Evolutionary conservation across 2,888 invertebrate genomes (phyloP), one percentile per base, ranked within the genome.

Genomic region (Cartodere bifasciata): DNA sequence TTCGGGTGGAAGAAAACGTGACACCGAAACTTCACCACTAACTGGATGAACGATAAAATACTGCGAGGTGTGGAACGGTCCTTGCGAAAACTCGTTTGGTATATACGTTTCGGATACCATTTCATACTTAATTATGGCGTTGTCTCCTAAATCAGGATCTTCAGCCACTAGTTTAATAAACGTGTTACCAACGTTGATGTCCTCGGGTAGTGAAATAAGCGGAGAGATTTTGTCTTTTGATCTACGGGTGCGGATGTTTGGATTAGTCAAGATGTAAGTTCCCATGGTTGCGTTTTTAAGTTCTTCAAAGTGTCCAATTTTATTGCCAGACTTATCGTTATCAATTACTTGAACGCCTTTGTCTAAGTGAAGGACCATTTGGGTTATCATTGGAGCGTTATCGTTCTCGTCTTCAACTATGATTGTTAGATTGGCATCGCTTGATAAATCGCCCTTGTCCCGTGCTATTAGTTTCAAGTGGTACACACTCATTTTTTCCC

Each of bases 381-480:
- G 73, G 32, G 70, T 70, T 44, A 81, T 82, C 29, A 64, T 63
- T 0, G 85, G 85, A 9, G 70, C 51, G 53, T 86, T 86, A 50
- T 88, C 88, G 49, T 90, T 90, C 48, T 77, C 76, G 52, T 90
- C 90, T 3, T 74, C 67, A 13, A 88, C 60, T 1, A 62, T 65
- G 24, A 90, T 72, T 1, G 68, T 73, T 5, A 90, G 53, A 46
- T 75, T 72, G 0, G 80, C 77, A 53, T 80, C 76, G 2, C 80
- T 78, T 27, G 71, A 75, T 7, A 87, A 55, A 23, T 84, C 82
- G 4, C 84, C 83, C 51, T 67, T 70, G 45, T 86, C 86, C 43
- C 70, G 72, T 3, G 86, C 87, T 2, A 84, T 68, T 22, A 88
- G 59, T 52, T 72, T 71, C 9, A 87, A 59, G 35, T 70, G 60